Conservation (phyloP, 64 coral and sea anemone species). For the Catalaphyllia jardinei region DNA sequence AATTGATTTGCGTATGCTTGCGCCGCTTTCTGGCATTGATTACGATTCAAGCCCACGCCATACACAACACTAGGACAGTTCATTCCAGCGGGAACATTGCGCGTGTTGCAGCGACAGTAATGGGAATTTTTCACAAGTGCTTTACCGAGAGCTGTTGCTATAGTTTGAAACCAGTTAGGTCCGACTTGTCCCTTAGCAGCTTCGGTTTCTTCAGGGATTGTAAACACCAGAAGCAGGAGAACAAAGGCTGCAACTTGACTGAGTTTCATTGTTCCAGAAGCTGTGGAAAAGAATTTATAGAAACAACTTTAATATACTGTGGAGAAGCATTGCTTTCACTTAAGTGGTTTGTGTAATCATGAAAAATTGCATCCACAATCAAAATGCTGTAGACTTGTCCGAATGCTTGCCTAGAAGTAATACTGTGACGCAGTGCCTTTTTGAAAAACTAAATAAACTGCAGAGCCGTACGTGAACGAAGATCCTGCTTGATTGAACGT, state of each 20-base stretch:
- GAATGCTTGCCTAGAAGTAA: too few relatives aligned
- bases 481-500: too few relatives aligned
- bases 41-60: background rate
- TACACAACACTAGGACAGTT: background rate
- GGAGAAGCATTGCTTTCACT: background rate
- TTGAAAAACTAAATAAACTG: too few relatives aligned
- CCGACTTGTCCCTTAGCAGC: background rate
- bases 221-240: background rate
- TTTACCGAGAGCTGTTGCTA: background rate
- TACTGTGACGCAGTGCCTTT: too few relatives aligned
- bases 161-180: background rate
- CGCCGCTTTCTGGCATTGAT: background rate
- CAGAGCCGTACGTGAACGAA: too few relatives aligned
- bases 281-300: background rate
- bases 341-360: too few relatives aligned
- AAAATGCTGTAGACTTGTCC: too few relatives aligned
- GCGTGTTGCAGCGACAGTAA: conserved; percentile 22
- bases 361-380: too few relatives aligned
- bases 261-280: background rate
- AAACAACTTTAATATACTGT: background rate
- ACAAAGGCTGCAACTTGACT: background rate
- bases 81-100: background rate
- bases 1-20: background rate
- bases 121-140: conserved; percentile 17
- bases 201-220: background rate